These are phyloP conservation scores for Pristiophorus japonicus DNA, from an alignment of 2,113 vertebrate species.

Conservation along the genomic window DNA sequence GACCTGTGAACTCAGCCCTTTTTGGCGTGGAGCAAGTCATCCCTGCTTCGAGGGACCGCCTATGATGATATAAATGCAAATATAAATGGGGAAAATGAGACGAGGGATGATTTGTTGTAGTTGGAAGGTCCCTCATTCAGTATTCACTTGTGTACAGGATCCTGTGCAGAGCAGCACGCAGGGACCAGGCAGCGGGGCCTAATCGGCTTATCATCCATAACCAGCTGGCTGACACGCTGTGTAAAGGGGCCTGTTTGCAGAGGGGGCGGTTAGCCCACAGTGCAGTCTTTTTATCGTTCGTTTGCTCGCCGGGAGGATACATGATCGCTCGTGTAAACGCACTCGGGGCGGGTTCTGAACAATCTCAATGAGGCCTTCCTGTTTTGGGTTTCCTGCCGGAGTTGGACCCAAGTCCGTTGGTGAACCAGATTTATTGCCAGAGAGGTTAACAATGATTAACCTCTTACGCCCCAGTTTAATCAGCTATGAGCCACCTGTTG, in stretches of 20 bases:
- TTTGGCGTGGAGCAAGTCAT: no score
- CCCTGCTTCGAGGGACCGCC: no score
- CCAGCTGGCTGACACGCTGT: background rate
- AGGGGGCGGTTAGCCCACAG: background rate
- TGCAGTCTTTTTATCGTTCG: background rate
- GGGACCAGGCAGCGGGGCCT: background rate
- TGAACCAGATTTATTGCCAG: background rate
- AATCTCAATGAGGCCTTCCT: background rate
- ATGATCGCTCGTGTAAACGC: background rate
- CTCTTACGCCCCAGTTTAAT: background rate
- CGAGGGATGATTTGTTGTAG: background rate
- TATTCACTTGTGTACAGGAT: background rate
- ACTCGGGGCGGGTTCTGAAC: background rate
- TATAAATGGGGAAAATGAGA: background rate
- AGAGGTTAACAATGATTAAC: background rate
- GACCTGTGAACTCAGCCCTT: no score
- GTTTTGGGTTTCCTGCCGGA: background rate
- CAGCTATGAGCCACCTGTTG: background rate
- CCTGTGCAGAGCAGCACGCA: background rate
- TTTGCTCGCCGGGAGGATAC: background rate
- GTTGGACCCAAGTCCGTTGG: background rate
- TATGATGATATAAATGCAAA: background rate
- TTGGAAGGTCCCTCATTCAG: background rate
- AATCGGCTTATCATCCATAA: background rate
- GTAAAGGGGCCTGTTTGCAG: background rate